Conservation (phyloP, 2,888 invertebrate genomes). For the Aphelenchoides bicaudatus region DNA sequence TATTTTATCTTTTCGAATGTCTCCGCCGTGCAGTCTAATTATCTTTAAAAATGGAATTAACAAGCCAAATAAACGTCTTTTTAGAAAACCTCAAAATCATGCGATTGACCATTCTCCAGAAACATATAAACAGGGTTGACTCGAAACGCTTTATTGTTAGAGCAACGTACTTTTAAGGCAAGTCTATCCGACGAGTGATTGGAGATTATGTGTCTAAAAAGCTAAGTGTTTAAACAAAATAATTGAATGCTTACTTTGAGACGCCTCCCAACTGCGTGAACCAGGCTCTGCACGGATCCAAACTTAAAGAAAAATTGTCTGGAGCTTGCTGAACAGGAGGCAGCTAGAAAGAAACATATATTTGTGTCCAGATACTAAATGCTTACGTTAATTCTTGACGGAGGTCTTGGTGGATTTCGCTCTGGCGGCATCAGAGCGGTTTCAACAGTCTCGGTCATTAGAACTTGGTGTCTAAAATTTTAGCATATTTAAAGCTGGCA, state of each 20-base stretch:
- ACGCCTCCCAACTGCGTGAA: slow-evolving; percentile 29
- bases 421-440: slow-evolving; percentile 19
- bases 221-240: background rate
- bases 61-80: background rate
- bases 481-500: too few species aligned
- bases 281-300: slow-evolving; percentile 26
- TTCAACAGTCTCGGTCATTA: slow-evolving; percentile 1
- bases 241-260: slow-evolving; percentile 24
- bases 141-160: slow-evolving; percentile 28
- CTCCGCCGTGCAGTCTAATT: slow-evolving; percentile 31
- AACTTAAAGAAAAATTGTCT: slow-evolving; percentile 23
- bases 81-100: slow-evolving; percentile 27
- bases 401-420: slow-evolving; percentile 17
- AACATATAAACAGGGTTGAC: slow-evolving; percentile 32
- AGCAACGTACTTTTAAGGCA: slow-evolving; percentile 31
- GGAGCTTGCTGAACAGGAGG: slow-evolving; percentile 24
- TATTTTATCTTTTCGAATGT: slow-evolving; percentile 23
- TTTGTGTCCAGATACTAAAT: too few species aligned
- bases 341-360: slow-evolving; percentile 7
- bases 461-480: too few species aligned
- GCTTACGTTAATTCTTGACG: too few species aligned
- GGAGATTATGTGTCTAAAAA: slow-evolving; percentile 28
- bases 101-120: slow-evolving; percentile 24
- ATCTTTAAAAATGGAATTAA: slow-evolving; percentile 12
- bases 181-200: slow-evolving; percentile 31